phyloP scores from a whole-genome alignment of 1,140 invertebrate genomes.

The Anastrepha ludens region DNA sequence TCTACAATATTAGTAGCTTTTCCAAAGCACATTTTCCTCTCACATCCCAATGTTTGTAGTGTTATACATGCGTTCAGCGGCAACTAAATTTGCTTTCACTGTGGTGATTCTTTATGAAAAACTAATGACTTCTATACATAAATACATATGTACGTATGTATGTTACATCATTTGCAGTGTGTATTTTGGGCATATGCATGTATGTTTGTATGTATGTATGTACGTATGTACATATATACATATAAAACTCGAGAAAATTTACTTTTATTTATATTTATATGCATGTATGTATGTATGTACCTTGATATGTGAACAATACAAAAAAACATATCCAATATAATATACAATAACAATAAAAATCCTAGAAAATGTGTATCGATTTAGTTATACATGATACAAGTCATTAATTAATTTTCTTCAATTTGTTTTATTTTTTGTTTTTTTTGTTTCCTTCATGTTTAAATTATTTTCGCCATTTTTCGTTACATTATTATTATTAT shows the following conservation, averaged over 20 bases:
- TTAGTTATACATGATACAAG: constrained; percentile 32
- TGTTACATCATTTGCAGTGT: not conserved
- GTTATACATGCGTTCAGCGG: not conserved
- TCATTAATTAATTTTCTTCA: constrained; percentile 36
- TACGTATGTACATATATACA: not conserved
- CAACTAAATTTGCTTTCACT: not conserved
- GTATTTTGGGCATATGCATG: not conserved
- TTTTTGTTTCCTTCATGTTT: constrained; percentile 59
- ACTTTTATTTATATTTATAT: not conserved
- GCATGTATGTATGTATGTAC: constrained; percentile 35
- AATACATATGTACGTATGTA: not conserved
- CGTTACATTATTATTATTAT: constrained; percentile 41
- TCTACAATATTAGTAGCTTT: no score
- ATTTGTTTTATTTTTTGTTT: constrained; percentile 55
- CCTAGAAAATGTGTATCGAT: constrained; percentile 48
- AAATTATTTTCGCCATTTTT: constrained; percentile 62
- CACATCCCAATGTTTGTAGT: not conserved
- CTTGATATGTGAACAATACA: constrained; percentile 24
- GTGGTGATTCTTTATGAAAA: not conserved
- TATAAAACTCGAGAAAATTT: constrained; percentile 44
- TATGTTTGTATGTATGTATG: not conserved
- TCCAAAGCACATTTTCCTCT: not conserved
- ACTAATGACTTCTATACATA: not conserved
- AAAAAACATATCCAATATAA: constrained; percentile 51
- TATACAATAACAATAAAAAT: constrained; percentile 53